phyloP scores from a whole-genome alignment of 2,113 vertebrate genomes.

The Toxotes chatareus region DNA sequence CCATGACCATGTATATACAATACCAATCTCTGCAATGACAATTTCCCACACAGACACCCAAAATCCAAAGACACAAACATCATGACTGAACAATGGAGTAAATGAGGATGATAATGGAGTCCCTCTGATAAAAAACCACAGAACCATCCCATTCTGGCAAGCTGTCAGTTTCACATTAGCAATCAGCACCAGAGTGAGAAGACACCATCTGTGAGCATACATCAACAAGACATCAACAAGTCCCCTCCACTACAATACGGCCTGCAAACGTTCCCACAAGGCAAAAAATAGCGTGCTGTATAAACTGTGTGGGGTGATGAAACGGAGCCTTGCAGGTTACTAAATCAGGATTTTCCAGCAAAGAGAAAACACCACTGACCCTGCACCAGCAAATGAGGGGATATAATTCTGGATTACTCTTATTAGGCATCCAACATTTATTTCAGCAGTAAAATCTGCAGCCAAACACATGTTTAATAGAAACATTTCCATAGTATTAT shows the following conservation, averaged over 20 bases:
- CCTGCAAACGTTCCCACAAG: conserved; percentile 32
- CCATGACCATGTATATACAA: conserved; percentile 12
- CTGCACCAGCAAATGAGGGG: background rate
- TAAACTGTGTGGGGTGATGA: conserved; percentile 2
- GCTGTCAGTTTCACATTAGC: conserved; percentile 72
- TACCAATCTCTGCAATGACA: conserved; percentile 15
- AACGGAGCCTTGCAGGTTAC: background rate
- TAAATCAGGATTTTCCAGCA: conserved; percentile 13
- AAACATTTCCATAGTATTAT: background rate
- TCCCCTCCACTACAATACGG: conserved; percentile 30
- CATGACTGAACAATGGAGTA: conserved; percentile 31
- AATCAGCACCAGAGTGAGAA: conserved; percentile 67
- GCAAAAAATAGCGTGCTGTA: conserved; percentile 15
- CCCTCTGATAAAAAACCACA: conserved; percentile 51
- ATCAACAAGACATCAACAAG: conserved; percentile 74
- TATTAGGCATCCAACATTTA: background rate
- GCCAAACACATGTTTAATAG: conserved; percentile 5
- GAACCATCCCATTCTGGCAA: conserved; percentile 50
- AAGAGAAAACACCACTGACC: conserved; percentile 1
- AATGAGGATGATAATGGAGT: conserved; percentile 59
- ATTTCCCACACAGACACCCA: background rate
- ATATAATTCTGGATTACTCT: background rate
- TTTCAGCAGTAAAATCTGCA: conserved; percentile 11
- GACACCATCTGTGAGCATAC: conserved; percentile 73
- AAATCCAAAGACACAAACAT: conserved; percentile 5